These are phyloP conservation scores for Macrostomum lignano DNA, from an alignment of 1,140 invertebrate species.

Conservation along the genomic window DNA sequence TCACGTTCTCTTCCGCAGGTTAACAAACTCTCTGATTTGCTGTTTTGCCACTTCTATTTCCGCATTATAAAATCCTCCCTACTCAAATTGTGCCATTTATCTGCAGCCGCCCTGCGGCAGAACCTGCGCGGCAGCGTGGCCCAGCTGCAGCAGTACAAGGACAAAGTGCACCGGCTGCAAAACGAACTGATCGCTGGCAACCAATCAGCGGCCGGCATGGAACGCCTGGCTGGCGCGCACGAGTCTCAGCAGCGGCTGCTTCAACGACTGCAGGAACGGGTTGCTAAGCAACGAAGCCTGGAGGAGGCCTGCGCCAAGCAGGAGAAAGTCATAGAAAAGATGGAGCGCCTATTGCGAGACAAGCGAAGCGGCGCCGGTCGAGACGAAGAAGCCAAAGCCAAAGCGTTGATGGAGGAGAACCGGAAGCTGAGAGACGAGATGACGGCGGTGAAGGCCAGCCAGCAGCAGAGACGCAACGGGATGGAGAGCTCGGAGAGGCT, in stretches of 20 bases:
- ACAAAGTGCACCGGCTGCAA: constrained; percentile 5
- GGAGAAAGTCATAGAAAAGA: constrained; percentile 7
- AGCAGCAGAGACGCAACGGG: too few species aligned
- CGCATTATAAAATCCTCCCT: too few species aligned
- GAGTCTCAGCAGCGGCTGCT: too few species aligned
- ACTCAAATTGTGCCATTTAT: not conserved
- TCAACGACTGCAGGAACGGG: constrained; percentile 3
- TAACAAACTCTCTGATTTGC: not conserved
- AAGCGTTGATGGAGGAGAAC: too few species aligned
- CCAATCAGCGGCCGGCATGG: too few species aligned
- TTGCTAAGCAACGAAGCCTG: constrained; percentile 4
- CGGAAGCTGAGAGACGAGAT: too few species aligned
- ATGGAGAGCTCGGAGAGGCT: not conserved
- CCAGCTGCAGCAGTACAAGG: constrained; percentile 3
- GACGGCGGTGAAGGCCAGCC: too few species aligned
- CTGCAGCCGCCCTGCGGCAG: constrained; percentile 2
- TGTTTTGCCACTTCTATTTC: not conserved
- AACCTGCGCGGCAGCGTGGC: not conserved
- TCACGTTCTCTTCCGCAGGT: not conserved
- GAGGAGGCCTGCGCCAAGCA: constrained; percentile 6
- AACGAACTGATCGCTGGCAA: constrained; percentile 5
- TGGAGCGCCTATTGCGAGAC: constrained; percentile 4
- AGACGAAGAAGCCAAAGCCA: too few species aligned
- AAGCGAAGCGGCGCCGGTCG: not conserved
- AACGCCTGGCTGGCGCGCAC: too few species aligned